A percentile compares a stretch with the other conserved stretches of the same genome.
Conservation (phyloP, 2,797 vertebrate genomes). For the Nannoperca obscura region DNA sequence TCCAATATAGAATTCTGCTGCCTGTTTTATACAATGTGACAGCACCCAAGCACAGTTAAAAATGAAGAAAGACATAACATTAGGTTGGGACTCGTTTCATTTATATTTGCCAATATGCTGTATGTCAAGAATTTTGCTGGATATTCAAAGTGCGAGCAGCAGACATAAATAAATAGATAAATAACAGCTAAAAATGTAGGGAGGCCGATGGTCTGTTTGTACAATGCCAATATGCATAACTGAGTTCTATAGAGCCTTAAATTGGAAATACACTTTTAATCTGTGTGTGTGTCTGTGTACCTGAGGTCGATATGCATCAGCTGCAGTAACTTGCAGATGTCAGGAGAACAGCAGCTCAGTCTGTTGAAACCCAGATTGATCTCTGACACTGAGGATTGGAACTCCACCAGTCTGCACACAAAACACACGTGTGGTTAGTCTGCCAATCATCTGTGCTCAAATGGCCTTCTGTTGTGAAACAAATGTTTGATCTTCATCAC, state of each 20-base stretch:
- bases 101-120: neutral
- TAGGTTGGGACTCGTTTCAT: neutral
- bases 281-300: constrained; percentile 74
- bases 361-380: constrained; percentile 94
- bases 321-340: constrained; percentile 87
- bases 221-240: neutral
- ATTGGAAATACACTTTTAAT: neutral
- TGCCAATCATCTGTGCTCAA: neutral
- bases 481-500: neutral
- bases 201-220: neutral
- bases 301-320: constrained; percentile 93
- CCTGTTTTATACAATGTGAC: neutral
- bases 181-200: neutral
- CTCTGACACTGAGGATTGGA: constrained; percentile 88
- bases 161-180: no score
- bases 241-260: neutral
- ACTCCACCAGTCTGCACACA: constrained; percentile 87
- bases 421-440: constrained; percentile 5
- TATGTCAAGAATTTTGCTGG: neutral
- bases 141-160: neutral
- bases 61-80: neutral
- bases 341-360: constrained; percentile 84
- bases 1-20: neutral
- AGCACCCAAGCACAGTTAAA: neutral
- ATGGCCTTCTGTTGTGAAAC: neutral